These are phyloP conservation scores for Chascanopsetta lugubris DNA, from an alignment of 2,113 vertebrate genomes.

Conservation along the genomic window DNA sequence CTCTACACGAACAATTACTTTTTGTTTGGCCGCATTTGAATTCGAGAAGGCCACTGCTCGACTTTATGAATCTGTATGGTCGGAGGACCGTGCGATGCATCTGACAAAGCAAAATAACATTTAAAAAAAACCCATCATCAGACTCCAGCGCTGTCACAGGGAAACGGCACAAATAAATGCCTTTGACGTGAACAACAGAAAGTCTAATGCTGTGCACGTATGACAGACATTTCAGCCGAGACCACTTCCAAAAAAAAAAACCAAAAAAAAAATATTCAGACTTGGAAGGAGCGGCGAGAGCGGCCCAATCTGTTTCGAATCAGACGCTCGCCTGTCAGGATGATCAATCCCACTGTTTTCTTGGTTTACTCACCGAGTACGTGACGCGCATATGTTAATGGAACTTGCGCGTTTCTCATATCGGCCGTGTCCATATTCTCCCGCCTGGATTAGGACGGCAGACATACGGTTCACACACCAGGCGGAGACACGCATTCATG, in stretches of 20 bases:
- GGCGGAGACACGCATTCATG: conserved; percentile 54
- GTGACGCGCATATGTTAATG: conserved; percentile 64
- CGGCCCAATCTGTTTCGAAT: conserved; percentile 63
- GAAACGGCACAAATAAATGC: conserved; percentile 18
- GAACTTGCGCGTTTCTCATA: conserved; percentile 59
- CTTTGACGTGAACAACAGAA: conserved; percentile 38
- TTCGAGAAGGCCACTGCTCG: neutral
- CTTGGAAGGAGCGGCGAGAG: conserved; percentile 56
- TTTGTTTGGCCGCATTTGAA: neutral
- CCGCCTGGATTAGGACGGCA: conserved; percentile 57
- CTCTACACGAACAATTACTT: too few species aligned
- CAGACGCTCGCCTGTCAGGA: conserved; percentile 58
- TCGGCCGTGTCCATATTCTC: conserved; percentile 59
- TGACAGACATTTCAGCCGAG: conserved; percentile 44
- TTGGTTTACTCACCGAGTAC: conserved; percentile 54
- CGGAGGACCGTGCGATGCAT: conserved; percentile 1
- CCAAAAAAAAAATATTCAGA: too few species aligned
- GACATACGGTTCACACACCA: conserved; percentile 60
- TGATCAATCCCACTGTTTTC: conserved; percentile 59
- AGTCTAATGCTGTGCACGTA: conserved; percentile 33
- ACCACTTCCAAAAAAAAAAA: conserved; percentile 57
- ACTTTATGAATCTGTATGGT: neutral
- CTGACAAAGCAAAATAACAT: conserved; percentile 20
- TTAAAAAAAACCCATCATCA: conserved; percentile 27
- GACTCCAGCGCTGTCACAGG: conserved; percentile 1